Evolutionary conservation across 2,113 vertebrate genomes (phyloP).

Genomic region (Megaceryle torquata): DNA sequence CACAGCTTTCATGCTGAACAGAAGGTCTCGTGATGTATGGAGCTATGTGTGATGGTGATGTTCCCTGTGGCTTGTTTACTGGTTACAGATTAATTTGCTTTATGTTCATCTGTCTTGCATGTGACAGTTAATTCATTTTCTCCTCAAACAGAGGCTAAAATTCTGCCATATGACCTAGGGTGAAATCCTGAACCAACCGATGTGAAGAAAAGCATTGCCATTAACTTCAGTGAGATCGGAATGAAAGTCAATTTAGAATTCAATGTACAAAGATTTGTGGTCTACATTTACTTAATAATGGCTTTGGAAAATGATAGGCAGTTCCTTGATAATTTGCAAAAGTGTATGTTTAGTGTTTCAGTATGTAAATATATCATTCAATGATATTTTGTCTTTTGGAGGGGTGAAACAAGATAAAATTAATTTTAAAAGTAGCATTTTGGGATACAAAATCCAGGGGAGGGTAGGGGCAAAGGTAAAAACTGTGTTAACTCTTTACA

Average conservation of each 20-base stretch:
- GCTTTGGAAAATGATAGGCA: not conserved
- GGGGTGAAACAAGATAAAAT: not conserved
- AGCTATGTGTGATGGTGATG: conserved; percentile 1
- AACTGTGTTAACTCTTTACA: not conserved
- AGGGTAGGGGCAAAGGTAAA: not conserved
- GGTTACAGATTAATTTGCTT: conserved; percentile 59
- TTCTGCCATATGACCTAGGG: not conserved
- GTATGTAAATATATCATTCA: not conserved
- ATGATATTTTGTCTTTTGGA: not conserved
- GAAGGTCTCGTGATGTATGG: conserved; percentile 45
- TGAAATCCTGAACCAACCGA: not conserved
- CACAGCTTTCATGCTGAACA: not conserved
- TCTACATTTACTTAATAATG: not conserved
- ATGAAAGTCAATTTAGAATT: not conserved
- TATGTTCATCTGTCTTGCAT: conserved; percentile 65
- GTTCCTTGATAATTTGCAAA: not conserved
- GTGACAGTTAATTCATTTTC: conserved; percentile 73
- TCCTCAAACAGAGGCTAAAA: conserved; percentile 44
- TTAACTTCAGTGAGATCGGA: not conserved
- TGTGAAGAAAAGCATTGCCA: not conserved
- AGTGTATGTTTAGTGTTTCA: not conserved
- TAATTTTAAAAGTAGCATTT: not conserved
- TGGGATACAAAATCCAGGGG: not conserved
- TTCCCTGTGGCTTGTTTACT: conserved; percentile 57
- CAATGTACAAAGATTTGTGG: not conserved